Conservation (phyloP, 2,888 invertebrate species). For the Scaptodrosophila latifasciaeformis region DNA sequence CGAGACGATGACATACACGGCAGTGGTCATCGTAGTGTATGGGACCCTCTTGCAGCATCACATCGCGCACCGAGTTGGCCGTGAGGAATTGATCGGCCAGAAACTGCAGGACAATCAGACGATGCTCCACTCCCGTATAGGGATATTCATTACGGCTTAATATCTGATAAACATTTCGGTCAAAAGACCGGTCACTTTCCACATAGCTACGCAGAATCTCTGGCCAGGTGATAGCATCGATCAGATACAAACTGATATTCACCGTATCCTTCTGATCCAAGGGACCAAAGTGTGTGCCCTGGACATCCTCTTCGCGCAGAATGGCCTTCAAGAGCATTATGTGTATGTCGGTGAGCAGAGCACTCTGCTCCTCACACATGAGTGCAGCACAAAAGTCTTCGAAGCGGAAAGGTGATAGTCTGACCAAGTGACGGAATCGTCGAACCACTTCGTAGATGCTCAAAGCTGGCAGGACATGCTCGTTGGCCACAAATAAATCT, state of each 20-base stretch:
- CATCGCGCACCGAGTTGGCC: slow-evolving; percentile 93
- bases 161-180: slow-evolving; percentile 82
- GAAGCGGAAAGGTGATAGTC: slow-evolving; percentile 94
- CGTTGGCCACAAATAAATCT: slow-evolving; percentile 88
- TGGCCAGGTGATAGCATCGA: slow-evolving; percentile 97
- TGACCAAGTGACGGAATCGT: slow-evolving; percentile 92
- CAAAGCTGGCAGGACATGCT: slow-evolving; percentile 86
- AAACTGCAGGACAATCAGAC: slow-evolving; percentile 89
- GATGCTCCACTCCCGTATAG: slow-evolving; percentile 86
- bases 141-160: slow-evolving; percentile 89
- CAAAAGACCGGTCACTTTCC: slow-evolving; percentile 90
- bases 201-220: slow-evolving; percentile 92
- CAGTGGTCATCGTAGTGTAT: slow-evolving; percentile 96
- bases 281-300: slow-evolving; percentile 96
- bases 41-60: slow-evolving; percentile 94
- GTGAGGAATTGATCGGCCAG: slow-evolving; percentile 95
- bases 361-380: slow-evolving; percentile 93
- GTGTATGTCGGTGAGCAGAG: slow-evolving; percentile 93
- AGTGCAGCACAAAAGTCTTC: slow-evolving; percentile 98
- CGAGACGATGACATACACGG: slow-evolving; percentile 91
- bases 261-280: slow-evolving; percentile 98
- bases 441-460: slow-evolving; percentile 96
- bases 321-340: slow-evolving; percentile 94
- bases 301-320: slow-evolving; percentile 93
- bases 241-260: slow-evolving; percentile 92